These are phyloP conservation scores for Candidula unifasciata DNA, from an alignment of 2,888 invertebrate genomes.

Conservation along the genomic window DNA sequence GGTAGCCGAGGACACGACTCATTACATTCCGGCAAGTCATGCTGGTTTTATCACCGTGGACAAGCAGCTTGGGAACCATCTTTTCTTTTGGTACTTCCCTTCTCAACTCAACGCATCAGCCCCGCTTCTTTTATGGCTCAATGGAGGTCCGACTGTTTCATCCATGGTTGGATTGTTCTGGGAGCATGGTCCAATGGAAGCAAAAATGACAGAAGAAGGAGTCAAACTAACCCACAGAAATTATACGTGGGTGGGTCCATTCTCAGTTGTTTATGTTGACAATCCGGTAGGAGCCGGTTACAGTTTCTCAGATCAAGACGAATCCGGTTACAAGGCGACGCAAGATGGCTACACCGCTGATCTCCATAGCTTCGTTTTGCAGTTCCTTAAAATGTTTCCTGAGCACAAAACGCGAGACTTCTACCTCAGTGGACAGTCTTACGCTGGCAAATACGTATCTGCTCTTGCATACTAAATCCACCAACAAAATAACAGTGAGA, in stretches of 20 bases:
- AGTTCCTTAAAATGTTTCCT: slow-evolving; percentile 91
- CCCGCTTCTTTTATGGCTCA: slow-evolving; percentile 78
- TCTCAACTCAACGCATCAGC: slow-evolving; percentile 79
- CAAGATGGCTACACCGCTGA: slow-evolving; percentile 35
- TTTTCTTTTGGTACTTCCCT: slow-evolving; percentile 95
- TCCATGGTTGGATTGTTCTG: slow-evolving; percentile 46
- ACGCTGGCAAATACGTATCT: slow-evolving; percentile 85
- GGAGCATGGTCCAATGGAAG: slow-evolving; percentile 46
- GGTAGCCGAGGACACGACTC: neutral
- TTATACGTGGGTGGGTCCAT: slow-evolving; percentile 37
- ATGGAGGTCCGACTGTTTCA: slow-evolving; percentile 78
- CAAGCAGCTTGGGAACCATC: slow-evolving; percentile 86
- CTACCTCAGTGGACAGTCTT: slow-evolving; percentile 87
- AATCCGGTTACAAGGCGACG: neutral
- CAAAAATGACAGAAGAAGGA: neutral
- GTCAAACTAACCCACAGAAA: neutral
- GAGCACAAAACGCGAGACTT: slow-evolving; percentile 86
- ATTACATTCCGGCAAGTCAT: slow-evolving; percentile 80
- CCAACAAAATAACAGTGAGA: slow-evolving; percentile 57
- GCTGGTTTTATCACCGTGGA: slow-evolving; percentile 90
- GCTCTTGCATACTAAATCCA: slow-evolving; percentile 81
- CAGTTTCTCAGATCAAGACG: slow-evolving; percentile 85
- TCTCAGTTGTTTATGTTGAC: slow-evolving; percentile 76
- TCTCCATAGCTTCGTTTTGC: slow-evolving; percentile 76
- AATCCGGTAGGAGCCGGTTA: slow-evolving; percentile 89